phyloP scores from a whole-genome alignment of 1,140 invertebrate species.

The Patella vulgata region DNA sequence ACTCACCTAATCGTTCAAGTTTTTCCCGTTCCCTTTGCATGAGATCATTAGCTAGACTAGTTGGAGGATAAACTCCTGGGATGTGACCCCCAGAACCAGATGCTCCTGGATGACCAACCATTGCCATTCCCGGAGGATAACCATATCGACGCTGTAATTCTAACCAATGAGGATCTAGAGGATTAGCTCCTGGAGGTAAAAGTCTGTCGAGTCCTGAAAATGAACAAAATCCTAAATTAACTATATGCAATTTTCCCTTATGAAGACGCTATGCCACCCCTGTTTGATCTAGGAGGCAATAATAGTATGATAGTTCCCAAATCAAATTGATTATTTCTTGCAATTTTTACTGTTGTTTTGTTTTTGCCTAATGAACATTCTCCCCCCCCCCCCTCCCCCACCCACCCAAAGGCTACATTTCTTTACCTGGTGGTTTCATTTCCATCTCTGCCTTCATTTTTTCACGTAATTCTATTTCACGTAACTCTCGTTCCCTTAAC shows the following conservation, averaged over 20 bases:
- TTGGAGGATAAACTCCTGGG: constrained; percentile 72
- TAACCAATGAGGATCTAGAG: constrained; percentile 89
- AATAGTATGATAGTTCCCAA: no score
- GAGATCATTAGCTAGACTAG: constrained; percentile 71
- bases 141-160: constrained; percentile 83
- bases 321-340: no score
- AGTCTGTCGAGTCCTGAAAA: constrained; percentile 57
- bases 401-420: constrained; percentile 5
- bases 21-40: constrained; percentile 88
- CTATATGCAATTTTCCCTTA: not conserved
- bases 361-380: not conserved
- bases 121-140: constrained; percentile 33
- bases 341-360: not conserved
- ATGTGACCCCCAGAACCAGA: constrained; percentile 67
- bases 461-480: constrained; percentile 81
- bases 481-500: constrained; percentile 80
- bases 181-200: constrained; percentile 47
- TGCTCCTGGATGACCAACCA: constrained; percentile 30
- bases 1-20: constrained; percentile 70
- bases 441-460: constrained; percentile 64
- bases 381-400: no score
- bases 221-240: not conserved
- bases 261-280: no score
- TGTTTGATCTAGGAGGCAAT: no score
- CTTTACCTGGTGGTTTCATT: constrained; percentile 62